These are phyloP conservation scores for Drosophila quinaria DNA, from an alignment of 2,888 invertebrate species.

Conservation along the genomic window DNA sequence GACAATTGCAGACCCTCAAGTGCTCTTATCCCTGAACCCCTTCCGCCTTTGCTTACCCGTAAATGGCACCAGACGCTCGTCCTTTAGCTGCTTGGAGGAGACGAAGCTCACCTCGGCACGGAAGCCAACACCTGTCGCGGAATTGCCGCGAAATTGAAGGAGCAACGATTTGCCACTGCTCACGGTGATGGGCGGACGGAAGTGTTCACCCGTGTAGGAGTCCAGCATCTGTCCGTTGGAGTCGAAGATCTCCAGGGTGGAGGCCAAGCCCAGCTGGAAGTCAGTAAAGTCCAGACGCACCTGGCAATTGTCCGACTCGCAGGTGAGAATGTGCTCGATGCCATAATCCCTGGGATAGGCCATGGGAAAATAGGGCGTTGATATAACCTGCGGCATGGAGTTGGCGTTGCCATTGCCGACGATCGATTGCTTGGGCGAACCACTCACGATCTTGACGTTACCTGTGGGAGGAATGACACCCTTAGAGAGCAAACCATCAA, in stretches of 20 bases:
- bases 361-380: slow-evolving; percentile 90
- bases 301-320: slow-evolving; percentile 87
- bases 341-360: slow-evolving; percentile 89
- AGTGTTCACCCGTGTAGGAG: slow-evolving; percentile 89
- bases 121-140: slow-evolving; percentile 89
- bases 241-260: slow-evolving; percentile 90
- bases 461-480: slow-evolving; percentile 83
- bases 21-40: slow-evolving; percentile 31
- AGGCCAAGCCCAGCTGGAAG: slow-evolving; percentile 89
- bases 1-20: slow-evolving; percentile 73
- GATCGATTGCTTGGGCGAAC: slow-evolving; percentile 85
- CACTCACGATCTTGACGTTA: slow-evolving; percentile 87
- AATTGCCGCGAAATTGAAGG: slow-evolving; percentile 90
- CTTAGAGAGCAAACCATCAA: not conserved
- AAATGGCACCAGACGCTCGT: slow-evolving; percentile 82
- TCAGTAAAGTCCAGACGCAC: slow-evolving; percentile 89
- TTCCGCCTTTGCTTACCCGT: slow-evolving; percentile 76
- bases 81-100: slow-evolving; percentile 83
- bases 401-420: slow-evolving; percentile 83
- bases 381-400: slow-evolving; percentile 86
- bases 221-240: slow-evolving; percentile 89
- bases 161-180: slow-evolving; percentile 88
- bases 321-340: slow-evolving; percentile 89
- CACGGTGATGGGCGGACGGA: slow-evolving; percentile 89
- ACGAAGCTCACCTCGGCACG: slow-evolving; percentile 87